Evolutionary conservation across 2,113 vertebrate species (phyloP), one percentile per base, ranked within the genome.

Genomic region (Myanophis thanlyinensis): DNA sequence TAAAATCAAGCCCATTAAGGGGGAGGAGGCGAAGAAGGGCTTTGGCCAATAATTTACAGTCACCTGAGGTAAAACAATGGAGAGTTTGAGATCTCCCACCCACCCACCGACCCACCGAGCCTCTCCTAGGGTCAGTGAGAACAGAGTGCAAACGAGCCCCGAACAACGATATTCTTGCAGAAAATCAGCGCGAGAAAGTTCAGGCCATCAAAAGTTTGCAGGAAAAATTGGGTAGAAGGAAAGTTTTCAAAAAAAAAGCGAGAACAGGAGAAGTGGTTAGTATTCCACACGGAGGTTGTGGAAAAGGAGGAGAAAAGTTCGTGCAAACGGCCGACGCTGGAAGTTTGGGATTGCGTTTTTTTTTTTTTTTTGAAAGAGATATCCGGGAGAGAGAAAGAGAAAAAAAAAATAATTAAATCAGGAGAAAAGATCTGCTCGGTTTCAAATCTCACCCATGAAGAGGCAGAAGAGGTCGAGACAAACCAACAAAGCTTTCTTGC

Each of bases 401-500:
- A n/a, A n/a, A n/a, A n/a, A n/a, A n/a, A n/a, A n/a, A n/a, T n/a
- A n/a, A 51, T 86, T 59, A 44, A 9, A 30, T 2, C 1, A 22
- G 18, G 2, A 1, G 1, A 47, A 22, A 54, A 90, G 1, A 47
- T n/a, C n/a, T 89, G 93, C 87, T 35, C 91, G 59, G 93, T 35
- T 87, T 47, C 35, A 53, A 44, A 85, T 98, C 99, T 99, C 96
- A 99, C 99, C 99, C 95, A 99, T 97, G 92, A 99, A 96, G 87
- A 99, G 98, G 95, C 99, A 99, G 98, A 99, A 98, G 97, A 99
- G 96, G 96, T 99, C 99, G 91, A 99, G 98, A 94, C 97, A 98
- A 94, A 99, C 96, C 25, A 99, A 97, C 95, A 99, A 96, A 95
- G 97, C 98, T 97, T 98, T 99, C 98, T 98, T 98, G 96, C 98